Conservation (phyloP, 2,113 vertebrate species). For the Micromys minutus region DNA sequence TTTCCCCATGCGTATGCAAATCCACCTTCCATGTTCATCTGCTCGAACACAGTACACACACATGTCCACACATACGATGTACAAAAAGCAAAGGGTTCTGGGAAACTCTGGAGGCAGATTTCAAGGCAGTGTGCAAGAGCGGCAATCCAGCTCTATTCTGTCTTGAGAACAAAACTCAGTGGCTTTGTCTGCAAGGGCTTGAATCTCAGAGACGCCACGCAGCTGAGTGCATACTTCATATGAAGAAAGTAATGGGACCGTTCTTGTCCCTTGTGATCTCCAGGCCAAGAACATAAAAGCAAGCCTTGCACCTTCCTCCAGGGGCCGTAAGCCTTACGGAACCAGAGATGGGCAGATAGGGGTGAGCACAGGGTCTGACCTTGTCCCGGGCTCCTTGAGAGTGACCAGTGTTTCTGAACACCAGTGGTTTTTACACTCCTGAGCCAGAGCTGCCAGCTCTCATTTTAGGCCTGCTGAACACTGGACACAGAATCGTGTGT, state of each 20-base stretch:
- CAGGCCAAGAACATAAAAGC: conserved; percentile 26
- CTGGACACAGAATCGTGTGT: conserved; percentile 64
- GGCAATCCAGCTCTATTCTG: background rate
- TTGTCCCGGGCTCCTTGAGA: background rate
- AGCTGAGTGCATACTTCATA: conserved; percentile 3
- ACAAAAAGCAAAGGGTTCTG: background rate
- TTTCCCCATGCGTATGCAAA: too few relatives aligned
- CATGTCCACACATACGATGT: too few relatives aligned
- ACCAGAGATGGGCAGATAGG: conserved; percentile 50
- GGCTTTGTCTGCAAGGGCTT: conserved; percentile 27
- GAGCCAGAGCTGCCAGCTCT: conserved; percentile 36
- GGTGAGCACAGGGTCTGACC: background rate
- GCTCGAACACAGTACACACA: too few relatives aligned
- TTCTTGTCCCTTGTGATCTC: conserved; percentile 8
- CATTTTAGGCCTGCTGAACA: conserved; percentile 29
- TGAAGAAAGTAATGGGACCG: background rate
- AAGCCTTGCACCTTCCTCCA: background rate
- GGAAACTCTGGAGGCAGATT: background rate
- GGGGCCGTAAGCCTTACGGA: background rate
- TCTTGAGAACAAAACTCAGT: conserved; percentile 25
- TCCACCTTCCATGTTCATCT: too few relatives aligned
- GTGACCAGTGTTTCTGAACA: conserved; percentile 27
- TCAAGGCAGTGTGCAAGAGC: background rate
- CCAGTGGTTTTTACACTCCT: conserved; percentile 32
- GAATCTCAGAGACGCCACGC: background rate